A percentile compares a stretch with the other conserved stretches of the same genome.
These are phyloP conservation scores for Porites rus DNA, from an alignment of 92 coral and sea anemone genomes.

Conservation along the genomic window DNA sequence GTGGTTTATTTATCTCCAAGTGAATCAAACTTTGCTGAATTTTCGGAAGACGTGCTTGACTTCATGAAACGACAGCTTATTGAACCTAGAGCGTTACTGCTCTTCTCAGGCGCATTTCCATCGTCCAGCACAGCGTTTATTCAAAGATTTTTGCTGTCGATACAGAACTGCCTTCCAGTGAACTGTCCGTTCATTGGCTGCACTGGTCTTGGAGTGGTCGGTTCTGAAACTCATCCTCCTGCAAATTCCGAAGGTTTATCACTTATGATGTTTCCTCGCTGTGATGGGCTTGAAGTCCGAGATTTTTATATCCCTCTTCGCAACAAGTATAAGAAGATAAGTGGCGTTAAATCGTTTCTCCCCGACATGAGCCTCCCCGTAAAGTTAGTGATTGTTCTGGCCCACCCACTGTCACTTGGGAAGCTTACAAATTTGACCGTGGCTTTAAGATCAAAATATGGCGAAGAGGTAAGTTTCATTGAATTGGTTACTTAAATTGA, in stretches of 20 bases:
- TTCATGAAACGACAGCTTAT: constrained; percentile 28
- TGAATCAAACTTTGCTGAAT: constrained; percentile 22
- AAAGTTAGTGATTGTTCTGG: constrained; percentile 75
- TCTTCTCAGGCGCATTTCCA: constrained; percentile 54
- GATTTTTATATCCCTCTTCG: constrained; percentile 81
- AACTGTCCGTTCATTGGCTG: constrained; percentile 66
- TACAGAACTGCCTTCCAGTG: constrained; percentile 51
- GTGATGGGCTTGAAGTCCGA: constrained; percentile 49
- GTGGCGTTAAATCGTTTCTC: constrained; percentile 76
- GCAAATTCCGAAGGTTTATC: constrained; percentile 45
- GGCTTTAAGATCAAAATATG: constrained; percentile 76
- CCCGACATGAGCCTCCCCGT: constrained; percentile 79
- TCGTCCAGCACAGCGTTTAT: constrained; percentile 21
- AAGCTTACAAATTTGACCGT: constrained; percentile 81
- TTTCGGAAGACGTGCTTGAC: constrained; percentile 32
- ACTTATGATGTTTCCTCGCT: constrained; percentile 74
- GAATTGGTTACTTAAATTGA: too few species aligned
- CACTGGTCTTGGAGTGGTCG: constrained; percentile 60
- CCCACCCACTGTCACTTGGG: constrained; percentile 88
- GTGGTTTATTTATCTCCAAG: constrained; percentile 42
- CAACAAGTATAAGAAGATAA: constrained; percentile 81
- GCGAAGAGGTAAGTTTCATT: constrained; percentile 69
- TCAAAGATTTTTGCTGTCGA: constrained; percentile 38
- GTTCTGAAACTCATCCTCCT: constrained; percentile 37
- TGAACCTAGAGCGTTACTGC: constrained; percentile 57